Percentiles rank a stretch among this genome's conserved stretches.
Conservation (phyloP, 1,140 invertebrate genomes). For the Himalopsyche phryganea region DNA sequence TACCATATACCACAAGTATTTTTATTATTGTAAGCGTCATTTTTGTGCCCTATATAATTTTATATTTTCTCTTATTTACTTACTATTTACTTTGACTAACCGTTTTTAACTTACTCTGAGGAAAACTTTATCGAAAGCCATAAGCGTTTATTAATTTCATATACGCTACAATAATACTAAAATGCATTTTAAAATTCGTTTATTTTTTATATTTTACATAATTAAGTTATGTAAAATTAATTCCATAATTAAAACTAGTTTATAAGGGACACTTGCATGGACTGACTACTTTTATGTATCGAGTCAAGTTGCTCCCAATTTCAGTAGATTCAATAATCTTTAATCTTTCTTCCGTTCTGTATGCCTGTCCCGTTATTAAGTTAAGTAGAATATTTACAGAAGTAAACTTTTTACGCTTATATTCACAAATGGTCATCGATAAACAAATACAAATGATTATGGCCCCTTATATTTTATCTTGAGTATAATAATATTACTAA, state of each 20-base stretch:
- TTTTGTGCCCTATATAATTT: slow-evolving; percentile 33
- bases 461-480: too few relatives aligned
- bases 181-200: slow-evolving; percentile 22
- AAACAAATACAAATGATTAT: too few relatives aligned
- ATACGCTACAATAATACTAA: slow-evolving; percentile 16
- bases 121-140: slow-evolving; percentile 26
- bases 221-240: background rate
- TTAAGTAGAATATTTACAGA: background rate
- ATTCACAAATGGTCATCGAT: too few relatives aligned
- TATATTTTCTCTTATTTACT: slow-evolving; percentile 18
- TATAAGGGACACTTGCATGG: slow-evolving; percentile 33
- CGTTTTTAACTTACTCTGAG: slow-evolving; percentile 18
- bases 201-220: background rate
- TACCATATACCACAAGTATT: slow-evolving; percentile 19
- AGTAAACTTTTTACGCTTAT: background rate
- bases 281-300: slow-evolving; percentile 19
- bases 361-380: background rate
- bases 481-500: too few relatives aligned
- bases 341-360: slow-evolving; percentile 1
- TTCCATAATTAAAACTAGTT: slow-evolving; percentile 24
- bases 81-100: slow-evolving; percentile 18
- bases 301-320: slow-evolving; percentile 28
- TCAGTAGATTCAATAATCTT: background rate
- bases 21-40: slow-evolving; percentile 35
- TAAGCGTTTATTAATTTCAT: slow-evolving; percentile 25